phyloP scores from a whole-genome alignment of 1,140 invertebrate genomes.

The Augochlora pura region DNA sequence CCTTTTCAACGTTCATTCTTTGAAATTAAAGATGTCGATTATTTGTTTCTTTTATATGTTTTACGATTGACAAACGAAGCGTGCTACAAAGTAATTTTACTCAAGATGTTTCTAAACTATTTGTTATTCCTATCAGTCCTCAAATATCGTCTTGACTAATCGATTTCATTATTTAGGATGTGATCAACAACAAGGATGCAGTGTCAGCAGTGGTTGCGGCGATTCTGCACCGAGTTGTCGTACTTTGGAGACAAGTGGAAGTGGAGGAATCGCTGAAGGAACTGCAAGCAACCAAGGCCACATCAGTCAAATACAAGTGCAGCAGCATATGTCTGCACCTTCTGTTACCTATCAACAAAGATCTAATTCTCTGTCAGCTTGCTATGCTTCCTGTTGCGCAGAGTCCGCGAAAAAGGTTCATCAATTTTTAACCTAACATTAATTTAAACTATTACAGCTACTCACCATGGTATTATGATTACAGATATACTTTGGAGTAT shows the following conservation, averaged over 20 bases:
- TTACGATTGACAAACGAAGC: neutral
- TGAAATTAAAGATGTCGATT: too few relatives aligned
- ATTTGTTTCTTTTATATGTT: too few relatives aligned
- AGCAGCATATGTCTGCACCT: conserved; percentile 64
- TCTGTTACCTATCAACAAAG: conserved; percentile 67
- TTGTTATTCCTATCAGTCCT: too few relatives aligned
- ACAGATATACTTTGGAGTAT: conserved; percentile 92
- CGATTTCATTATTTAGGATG: conserved; percentile 59
- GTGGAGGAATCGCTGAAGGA: conserved; percentile 53
- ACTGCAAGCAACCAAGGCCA: conserved; percentile 43
- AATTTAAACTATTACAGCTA: neutral
- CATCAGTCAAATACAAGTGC: conserved; percentile 69
- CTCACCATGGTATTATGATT: conserved; percentile 64
- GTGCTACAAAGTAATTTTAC: neutral
- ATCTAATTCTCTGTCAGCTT: conserved; percentile 66
- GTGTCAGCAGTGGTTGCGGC: conserved; percentile 60
- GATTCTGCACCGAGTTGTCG: conserved; percentile 71
- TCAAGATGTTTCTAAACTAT: neutral
- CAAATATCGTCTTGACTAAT: neutral
- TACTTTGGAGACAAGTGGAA: conserved; percentile 67
- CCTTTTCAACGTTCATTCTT: too few relatives aligned
- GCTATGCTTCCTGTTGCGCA: conserved; percentile 76
- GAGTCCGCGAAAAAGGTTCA: conserved; percentile 76
- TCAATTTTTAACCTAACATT: too few relatives aligned
- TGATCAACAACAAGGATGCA: conserved; percentile 72